A percentile compares a stretch with the other conserved stretches of the same genome.
Conservation (phyloP, 2,797 vertebrate genomes). For the Cichlasoma orientale region DNA sequence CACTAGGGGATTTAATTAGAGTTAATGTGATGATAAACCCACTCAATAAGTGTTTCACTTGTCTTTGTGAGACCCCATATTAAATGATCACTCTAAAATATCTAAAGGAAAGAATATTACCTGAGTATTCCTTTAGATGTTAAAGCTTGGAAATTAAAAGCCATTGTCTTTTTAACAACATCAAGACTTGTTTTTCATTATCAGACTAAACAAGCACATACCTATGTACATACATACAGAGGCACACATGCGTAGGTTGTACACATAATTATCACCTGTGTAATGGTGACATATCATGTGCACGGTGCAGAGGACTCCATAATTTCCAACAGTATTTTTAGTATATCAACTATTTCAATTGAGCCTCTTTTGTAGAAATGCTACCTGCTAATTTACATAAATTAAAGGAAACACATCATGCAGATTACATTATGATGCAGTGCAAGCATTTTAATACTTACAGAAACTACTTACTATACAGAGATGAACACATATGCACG, state of each 20-base stretch:
- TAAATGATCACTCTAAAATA: neutral
- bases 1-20: constrained; percentile 51
- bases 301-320: neutral
- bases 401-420: neutral
- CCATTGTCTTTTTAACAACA: constrained; percentile 2
- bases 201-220: neutral
- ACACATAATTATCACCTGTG: neutral
- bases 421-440: constrained; percentile 11
- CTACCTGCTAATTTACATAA: constrained; percentile 17
- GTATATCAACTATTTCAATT: neutral
- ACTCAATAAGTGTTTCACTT: constrained; percentile 22
- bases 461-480: neutral
- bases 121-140: constrained; percentile 24
- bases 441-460: neutral
- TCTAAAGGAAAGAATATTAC: constrained; percentile 31
- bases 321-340: constrained; percentile 1
- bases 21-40: constrained; percentile 34
- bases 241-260: neutral
- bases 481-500: neutral
- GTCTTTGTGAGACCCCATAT: neutral
- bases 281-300: neutral
- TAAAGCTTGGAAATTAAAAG: constrained; percentile 44
- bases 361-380: constrained; percentile 7
- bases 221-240: neutral
- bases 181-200: constrained; percentile 12